A percentile compares a stretch with the other conserved stretches of the same genome.
phyloP scores from a whole-genome alignment of 2,888 invertebrate species.

The Zonitis immaculata region DNA sequence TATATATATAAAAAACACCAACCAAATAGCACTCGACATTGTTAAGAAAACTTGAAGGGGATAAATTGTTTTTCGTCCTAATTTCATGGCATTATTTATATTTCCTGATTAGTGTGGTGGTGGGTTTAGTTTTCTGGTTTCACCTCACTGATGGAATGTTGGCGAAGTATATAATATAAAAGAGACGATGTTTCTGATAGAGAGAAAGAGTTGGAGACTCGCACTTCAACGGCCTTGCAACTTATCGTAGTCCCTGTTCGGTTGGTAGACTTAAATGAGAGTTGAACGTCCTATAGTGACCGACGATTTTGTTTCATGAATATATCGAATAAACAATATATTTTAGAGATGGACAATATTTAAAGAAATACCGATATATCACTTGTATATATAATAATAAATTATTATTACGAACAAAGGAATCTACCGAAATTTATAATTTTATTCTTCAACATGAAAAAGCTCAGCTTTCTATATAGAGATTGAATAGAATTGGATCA shows the following conservation, averaged over 20 bases:
- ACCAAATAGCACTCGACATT: too few species aligned
- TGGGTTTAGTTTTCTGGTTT: constrained; percentile 22
- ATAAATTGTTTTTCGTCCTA: constrained; percentile 1
- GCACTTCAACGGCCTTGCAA: constrained; percentile 33
- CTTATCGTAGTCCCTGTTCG: constrained; percentile 34
- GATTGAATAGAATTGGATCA: constrained; percentile 11
- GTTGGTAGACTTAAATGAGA: constrained; percentile 35
- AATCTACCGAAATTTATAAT: background rate
- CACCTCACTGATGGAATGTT: constrained; percentile 22
- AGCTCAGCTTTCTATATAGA: too few species aligned
- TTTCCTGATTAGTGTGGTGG: constrained; percentile 21
- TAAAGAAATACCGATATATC: background rate
- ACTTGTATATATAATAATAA: background rate
- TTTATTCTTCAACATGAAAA: too few species aligned
- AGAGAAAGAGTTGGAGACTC: constrained; percentile 19
- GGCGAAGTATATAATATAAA: constrained; percentile 15
- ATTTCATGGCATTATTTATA: constrained; percentile 18
- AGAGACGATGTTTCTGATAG: constrained; percentile 1
- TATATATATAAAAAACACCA: too few species aligned
- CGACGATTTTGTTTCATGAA: constrained; percentile 35
- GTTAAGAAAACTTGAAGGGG: constrained; percentile 2
- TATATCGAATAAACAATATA: constrained; percentile 24
- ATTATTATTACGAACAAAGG: background rate
- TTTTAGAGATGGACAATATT: constrained; percentile 10
- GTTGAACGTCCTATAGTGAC: constrained; percentile 37